Base-by-base conservation (phyloP, 1,140 invertebrate genomes). In the Drosophila cardini region DNA sequence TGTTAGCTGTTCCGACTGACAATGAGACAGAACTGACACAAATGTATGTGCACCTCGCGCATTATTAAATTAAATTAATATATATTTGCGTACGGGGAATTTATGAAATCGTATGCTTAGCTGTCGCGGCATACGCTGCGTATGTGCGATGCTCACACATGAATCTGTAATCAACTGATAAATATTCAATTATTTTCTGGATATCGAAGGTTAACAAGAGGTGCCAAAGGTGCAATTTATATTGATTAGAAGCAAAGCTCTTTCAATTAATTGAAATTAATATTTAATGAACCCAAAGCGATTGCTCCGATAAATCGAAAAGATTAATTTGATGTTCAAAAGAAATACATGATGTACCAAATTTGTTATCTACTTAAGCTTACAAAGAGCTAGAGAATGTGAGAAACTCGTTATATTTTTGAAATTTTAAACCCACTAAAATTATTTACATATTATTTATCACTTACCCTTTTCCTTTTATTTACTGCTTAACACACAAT, bases 121-220 rank as follows among this genome's bases (percentile, higher is more conserved):
- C 62, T 40, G 56, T 48, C 42, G 15, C 58, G 56, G 6, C 18
- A 15, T 50, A 81, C 68, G 32, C n/a, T 36, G 38, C 57, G 75
- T 68, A 78, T 67, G 67, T 62, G 75, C 71, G 70, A 58, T 86
- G 64, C 57, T 78, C 61, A 62, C 43, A n/a, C 16, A 52, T 56
- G 43, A 62, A 72, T 86, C 67, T 55, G 46, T 68, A 87, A 82
- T 86, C 82, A 81, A 55, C 60, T 52, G 53, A 40, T 68, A 71
- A 78, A 56, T 60, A 46, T 62, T 62, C 40, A 74, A 71, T 65
- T 67, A 64, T 26, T 26, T 52, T 34, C 46, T 26, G 34, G 8
- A 40, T 50, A 36, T 10, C 9, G 42, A 21, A 40, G 32, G 34
- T 9, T 40, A 62, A 18, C 34, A 50, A 30, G 34, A 15, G 7